A percentile compares a stretch with the other conserved stretches of the same genome.
These are phyloP conservation scores for Drosophila lacertosa DNA, from an alignment of 1,140 invertebrate genomes.

Conservation along the genomic window DNA sequence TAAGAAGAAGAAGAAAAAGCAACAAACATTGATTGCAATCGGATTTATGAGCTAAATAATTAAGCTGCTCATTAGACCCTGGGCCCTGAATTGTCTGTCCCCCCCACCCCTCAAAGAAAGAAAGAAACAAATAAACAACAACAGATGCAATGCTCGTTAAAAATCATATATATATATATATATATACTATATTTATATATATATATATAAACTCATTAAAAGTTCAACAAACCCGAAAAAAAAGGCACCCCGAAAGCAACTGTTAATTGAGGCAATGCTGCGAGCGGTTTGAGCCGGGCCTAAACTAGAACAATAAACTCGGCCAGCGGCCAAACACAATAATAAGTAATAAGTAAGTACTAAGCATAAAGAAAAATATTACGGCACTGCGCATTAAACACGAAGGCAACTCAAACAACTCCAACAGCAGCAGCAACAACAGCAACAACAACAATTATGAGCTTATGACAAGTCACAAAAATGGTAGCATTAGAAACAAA, in stretches of 20 bases:
- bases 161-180: slow-evolving; percentile 31
- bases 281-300: neutral
- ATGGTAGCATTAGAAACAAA: slow-evolving; percentile 58
- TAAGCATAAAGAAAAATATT: slow-evolving; percentile 69
- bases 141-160: slow-evolving; percentile 54
- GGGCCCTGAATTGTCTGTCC: neutral
- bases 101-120: neutral
- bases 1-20: neutral
- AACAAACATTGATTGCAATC: slow-evolving; percentile 8
- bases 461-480: slow-evolving; percentile 64
- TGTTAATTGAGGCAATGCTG: slow-evolving; percentile 40
- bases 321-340: slow-evolving; percentile 44
- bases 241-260: slow-evolving; percentile 53
- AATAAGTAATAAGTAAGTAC: slow-evolving; percentile 54
- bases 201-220: slow-evolving; percentile 69
- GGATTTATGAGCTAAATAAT: slow-evolving; percentile 8
- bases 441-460: slow-evolving; percentile 23
- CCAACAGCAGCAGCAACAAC: neutral
- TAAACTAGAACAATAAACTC: slow-evolving; percentile 77
- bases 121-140: neutral
- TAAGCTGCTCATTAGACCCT: slow-evolving; percentile 24
- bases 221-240: slow-evolving; percentile 68
- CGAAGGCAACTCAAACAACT: slow-evolving; percentile 33
- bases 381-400: slow-evolving; percentile 70
- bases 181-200: slow-evolving; percentile 35